Evolutionary conservation across 2,888 invertebrate genomes (phyloP).

Genomic region (Callinectes sapidus): DNA sequence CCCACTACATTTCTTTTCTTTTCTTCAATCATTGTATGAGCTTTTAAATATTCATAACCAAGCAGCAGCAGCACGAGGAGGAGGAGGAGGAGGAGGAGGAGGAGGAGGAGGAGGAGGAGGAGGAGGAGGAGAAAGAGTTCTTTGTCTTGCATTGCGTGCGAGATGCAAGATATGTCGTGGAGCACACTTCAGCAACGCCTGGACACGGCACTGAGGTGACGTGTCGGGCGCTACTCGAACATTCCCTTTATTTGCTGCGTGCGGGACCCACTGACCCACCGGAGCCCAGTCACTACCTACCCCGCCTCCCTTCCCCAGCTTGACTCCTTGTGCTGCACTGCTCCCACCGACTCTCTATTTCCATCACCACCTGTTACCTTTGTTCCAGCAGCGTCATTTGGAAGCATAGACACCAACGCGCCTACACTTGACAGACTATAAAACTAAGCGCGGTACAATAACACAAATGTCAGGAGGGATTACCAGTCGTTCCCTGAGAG

Average conservation of each 20-base stretch:
- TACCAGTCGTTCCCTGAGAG: not conserved
- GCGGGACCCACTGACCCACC: conserved; percentile 5
- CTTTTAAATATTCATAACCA: conserved; percentile 2
- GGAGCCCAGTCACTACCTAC: not conserved
- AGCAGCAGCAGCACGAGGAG: not conserved
- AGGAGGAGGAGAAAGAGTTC: not conserved
- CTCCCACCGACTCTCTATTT: not conserved
- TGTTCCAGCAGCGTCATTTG: not conserved
- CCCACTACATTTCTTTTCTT: not conserved
- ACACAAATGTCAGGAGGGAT: conserved; percentile 2
- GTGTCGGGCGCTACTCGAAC: not conserved
- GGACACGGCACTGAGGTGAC: not conserved
- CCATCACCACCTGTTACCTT: not conserved
- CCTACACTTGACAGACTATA: not conserved
- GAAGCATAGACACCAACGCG: not conserved
- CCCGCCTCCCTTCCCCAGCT: not conserved
- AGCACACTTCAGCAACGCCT: not conserved
- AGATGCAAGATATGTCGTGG: conserved; percentile 5
- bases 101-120: not conserved
- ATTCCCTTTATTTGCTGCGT: conserved; percentile 8
- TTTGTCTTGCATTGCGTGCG: conserved; percentile 30
- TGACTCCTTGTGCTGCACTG: not conserved
- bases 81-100: conserved; percentile 6
- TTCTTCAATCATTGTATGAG: not conserved
- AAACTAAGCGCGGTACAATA: not conserved